phyloP scores from a whole-genome alignment of 2,888 invertebrate genomes.

The Lordiphosa andalusiaca region DNA sequence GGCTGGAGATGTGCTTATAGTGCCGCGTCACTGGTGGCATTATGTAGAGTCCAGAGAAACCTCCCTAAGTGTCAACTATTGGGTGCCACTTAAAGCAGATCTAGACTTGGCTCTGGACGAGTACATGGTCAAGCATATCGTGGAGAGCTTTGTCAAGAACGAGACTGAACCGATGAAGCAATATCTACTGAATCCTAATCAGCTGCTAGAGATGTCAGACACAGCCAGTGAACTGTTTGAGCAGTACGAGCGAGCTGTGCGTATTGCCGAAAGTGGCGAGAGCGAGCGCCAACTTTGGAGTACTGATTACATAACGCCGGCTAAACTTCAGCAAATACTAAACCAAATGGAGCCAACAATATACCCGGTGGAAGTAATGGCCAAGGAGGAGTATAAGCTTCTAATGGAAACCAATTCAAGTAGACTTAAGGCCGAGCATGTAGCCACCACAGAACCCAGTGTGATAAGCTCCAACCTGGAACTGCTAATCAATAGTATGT shows the following conservation, averaged over 20 bases:
- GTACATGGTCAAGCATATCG: conserved; percentile 85
- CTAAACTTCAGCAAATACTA: conserved; percentile 17
- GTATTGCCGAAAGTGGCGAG: conserved; percentile 18
- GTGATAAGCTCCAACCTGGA: conserved; percentile 53
- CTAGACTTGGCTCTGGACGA: conserved; percentile 81
- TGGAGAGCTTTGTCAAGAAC: conserved; percentile 83
- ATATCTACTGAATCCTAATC: conserved; percentile 86
- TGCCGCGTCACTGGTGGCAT: conserved; percentile 98
- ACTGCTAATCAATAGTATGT: conserved; percentile 84
- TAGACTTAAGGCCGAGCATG: conserved; percentile 21
- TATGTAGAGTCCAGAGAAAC: conserved; percentile 93
- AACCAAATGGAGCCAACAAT: conserved; percentile 3
- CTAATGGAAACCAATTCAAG: conserved; percentile 45
- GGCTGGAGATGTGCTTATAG: conserved; percentile 92
- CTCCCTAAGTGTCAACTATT: conserved; percentile 84
- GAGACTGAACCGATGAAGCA: conserved; percentile 81
- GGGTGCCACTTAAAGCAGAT: conserved; percentile 85
- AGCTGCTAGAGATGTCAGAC: conserved; percentile 79
- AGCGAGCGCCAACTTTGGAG: conserved; percentile 40
- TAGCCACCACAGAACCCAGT: background rate
- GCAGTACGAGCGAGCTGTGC: conserved; percentile 40
- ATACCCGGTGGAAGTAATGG: conserved; percentile 42
- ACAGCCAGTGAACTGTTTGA: conserved; percentile 42
- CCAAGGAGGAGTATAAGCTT: conserved; percentile 34
- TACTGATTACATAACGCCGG: conserved; percentile 37